Evolutionary conservation across 2,113 vertebrate species (phyloP).

Genomic region (Ascaphus truei): DNA sequence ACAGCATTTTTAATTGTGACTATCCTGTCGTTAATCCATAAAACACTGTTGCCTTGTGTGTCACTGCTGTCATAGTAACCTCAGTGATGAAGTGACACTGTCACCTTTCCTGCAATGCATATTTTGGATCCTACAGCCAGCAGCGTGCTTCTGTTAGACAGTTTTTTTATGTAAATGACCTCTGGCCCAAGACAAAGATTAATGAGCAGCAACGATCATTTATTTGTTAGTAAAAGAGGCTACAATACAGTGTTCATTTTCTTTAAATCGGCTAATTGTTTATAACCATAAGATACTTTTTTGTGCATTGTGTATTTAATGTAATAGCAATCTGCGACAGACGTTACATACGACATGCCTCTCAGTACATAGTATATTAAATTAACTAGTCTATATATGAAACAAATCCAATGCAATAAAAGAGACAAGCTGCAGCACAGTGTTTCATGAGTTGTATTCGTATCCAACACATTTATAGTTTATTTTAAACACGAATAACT

Average conservation of each 20-base stretch:
- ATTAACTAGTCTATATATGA: not conserved
- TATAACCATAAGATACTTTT: not conserved
- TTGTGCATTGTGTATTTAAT: not conserved
- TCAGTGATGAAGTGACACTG: not conserved
- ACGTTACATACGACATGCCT: not conserved
- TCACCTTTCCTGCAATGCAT: not conserved
- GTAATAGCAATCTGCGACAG: no score
- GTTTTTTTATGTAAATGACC: not conserved
- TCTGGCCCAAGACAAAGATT: not conserved
- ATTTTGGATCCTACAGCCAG: not conserved
- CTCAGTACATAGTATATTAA: not conserved
- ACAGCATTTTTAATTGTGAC: not conserved
- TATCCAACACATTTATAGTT: not conserved
- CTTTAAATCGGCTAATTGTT: not conserved
- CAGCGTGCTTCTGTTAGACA: not conserved
- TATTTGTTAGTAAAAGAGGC: not conserved
- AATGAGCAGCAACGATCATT: not conserved
- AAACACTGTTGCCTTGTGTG: not conserved
- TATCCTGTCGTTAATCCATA: not conserved
- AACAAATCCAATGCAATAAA: not conserved
- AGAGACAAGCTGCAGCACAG: not conserved
- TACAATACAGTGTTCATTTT: not conserved
- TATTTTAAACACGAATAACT: not conserved
- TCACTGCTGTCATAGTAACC: not conserved
- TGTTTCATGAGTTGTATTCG: not conserved